Conservation (phyloP, 2,888 invertebrate species). For the Alviniconcha strummeri region DNA sequence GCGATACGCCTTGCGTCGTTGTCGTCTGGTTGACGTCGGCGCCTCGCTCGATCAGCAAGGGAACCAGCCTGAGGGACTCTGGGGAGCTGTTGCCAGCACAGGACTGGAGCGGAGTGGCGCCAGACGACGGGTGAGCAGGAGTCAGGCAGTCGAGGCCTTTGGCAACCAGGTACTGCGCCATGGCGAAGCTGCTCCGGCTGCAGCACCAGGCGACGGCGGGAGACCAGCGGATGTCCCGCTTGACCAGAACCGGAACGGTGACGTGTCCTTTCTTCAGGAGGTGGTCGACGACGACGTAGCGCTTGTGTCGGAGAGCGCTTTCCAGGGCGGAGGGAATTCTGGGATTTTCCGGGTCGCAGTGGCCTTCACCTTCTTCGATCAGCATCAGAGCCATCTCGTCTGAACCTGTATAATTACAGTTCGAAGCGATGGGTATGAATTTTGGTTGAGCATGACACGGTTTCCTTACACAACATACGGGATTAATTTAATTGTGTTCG, state of each 20-base stretch:
- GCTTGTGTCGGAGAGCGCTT: not conserved
- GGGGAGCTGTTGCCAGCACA: not conserved
- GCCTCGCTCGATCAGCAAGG: not conserved
- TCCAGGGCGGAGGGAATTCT: not conserved
- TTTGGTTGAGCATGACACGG: no score
- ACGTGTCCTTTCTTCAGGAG: conserved; percentile 2
- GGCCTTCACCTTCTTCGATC: conserved; percentile 20
- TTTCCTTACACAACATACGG: no score
- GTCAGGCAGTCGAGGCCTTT: conserved; percentile 19
- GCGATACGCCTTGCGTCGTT: not conserved
- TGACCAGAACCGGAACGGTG: not conserved
- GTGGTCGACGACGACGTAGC: not conserved
- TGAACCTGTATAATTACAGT: not conserved
- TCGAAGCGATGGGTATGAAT: no score
- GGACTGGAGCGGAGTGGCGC: not conserved
- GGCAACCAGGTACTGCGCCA: not conserved
- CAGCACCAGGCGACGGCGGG: not conserved
- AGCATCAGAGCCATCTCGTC: conserved; percentile 18
- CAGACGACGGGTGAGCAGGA: not conserved
- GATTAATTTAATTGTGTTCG: no score
- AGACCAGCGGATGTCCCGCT: not conserved
- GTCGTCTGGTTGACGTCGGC: conserved; percentile 15
- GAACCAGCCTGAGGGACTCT: not conserved
- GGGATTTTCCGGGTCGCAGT: conserved; percentile 2
- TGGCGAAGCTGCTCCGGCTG: not conserved